Evolutionary conservation across 2,888 invertebrate genomes (phyloP).

Genomic region (Cephalotes varians): DNA sequence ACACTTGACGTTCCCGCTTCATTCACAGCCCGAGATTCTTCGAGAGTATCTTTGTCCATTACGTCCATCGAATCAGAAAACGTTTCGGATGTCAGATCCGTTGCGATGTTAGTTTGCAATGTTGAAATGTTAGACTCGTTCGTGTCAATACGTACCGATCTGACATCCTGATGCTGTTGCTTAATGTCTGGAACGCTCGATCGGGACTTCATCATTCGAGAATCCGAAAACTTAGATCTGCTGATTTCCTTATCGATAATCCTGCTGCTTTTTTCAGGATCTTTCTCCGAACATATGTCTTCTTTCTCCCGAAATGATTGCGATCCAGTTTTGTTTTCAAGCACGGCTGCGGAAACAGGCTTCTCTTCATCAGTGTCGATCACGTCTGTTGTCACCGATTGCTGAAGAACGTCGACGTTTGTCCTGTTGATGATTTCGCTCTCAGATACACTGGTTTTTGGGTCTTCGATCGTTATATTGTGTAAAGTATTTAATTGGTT

Average conservation of each 20-base stretch:
- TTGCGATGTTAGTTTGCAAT: conserved; percentile 46
- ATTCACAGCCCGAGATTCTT: conserved; percentile 17
- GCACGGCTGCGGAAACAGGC: neutral
- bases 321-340: neutral
- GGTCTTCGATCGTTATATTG: neutral
- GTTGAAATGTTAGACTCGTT: conserved; percentile 28
- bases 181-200: conserved; percentile 56
- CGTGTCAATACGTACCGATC: conserved; percentile 67
- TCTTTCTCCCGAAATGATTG: neutral
- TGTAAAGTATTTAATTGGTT: conserved; percentile 39
- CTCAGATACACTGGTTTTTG: neutral
- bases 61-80: conserved; percentile 21
- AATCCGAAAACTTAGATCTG: conserved; percentile 7
- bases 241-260: neutral
- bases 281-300: neutral
- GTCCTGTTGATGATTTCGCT: neutral
- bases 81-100: conserved; percentile 22
- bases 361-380: neutral
- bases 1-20: neutral
- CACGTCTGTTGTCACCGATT: neutral
- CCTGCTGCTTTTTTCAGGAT: neutral
- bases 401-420: neutral
- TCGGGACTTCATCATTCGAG: conserved; percentile 22
- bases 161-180: conserved; percentile 59
- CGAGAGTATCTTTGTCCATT: conserved; percentile 22